Conservation (phyloP, 2,113 vertebrate genomes). For the Numenius arquata region DNA sequence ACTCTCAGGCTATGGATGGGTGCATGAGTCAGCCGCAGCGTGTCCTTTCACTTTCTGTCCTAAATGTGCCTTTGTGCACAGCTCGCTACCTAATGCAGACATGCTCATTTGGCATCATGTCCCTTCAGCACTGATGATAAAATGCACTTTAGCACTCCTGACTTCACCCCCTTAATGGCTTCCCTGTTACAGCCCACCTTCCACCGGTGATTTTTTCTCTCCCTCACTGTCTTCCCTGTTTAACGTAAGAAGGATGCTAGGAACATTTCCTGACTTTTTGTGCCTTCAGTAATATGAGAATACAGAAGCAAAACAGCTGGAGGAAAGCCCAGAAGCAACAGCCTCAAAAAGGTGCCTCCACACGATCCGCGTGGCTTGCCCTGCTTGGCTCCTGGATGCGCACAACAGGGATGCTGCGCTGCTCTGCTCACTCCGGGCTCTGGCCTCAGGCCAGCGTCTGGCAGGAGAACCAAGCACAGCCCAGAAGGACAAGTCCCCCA, state of each 20-base stretch:
- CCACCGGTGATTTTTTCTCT: background rate
- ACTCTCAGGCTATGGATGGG: background rate
- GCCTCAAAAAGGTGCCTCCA: background rate
- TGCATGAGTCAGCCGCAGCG: background rate
- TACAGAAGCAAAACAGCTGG: background rate
- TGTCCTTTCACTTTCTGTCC: slow-evolving; percentile 48
- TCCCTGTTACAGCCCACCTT: background rate
- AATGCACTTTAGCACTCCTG: background rate
- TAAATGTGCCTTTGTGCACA: background rate
- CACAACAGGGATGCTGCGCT: rapidly evolving
- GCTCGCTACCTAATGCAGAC: background rate
- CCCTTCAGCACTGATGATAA: background rate
- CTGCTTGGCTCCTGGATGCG: background rate
- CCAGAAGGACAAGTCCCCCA: rapidly evolving
- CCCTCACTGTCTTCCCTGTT: background rate
- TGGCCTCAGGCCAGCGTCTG: background rate
- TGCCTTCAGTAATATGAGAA: background rate
- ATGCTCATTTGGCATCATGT: background rate
- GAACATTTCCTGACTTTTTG: slow-evolving; percentile 2
- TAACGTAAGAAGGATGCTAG: background rate
- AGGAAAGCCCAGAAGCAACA: background rate
- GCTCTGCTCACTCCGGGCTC: background rate
- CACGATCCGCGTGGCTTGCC: rapidly evolving
- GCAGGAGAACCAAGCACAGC: background rate
- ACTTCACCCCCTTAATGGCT: background rate